Conservation (phyloP, 2,888 invertebrate genomes). For the Netelia melanura region DNA sequence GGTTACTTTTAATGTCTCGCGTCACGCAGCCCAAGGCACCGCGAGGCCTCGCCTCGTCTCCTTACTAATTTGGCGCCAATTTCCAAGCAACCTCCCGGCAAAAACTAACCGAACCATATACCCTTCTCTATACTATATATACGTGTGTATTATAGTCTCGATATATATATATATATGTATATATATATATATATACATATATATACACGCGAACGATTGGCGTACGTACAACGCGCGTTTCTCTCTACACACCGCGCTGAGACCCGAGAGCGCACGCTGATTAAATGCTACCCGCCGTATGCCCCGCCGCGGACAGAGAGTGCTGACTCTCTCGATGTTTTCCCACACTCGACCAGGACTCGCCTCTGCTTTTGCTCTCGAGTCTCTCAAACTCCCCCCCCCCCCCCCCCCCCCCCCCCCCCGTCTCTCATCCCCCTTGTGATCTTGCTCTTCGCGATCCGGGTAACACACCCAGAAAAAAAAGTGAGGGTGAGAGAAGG, state of each 20-base stretch:
- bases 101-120: slow-evolving; percentile 84
- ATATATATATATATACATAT: neutral
- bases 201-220: slow-evolving; percentile 30
- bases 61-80: slow-evolving; percentile 85
- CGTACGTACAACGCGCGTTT: slow-evolving; percentile 76
- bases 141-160: slow-evolving; percentile 38
- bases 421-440: slow-evolving; percentile 60
- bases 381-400: slow-evolving; percentile 68
- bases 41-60: slow-evolving; percentile 76
- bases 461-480: slow-evolving; percentile 11
- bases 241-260: slow-evolving; percentile 65
- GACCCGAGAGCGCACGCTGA: slow-evolving; percentile 78
- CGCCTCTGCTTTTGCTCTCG: slow-evolving; percentile 50
- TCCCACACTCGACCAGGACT: slow-evolving; percentile 70
- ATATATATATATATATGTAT: neutral
- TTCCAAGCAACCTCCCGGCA: slow-evolving; percentile 84
- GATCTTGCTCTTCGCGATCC: slow-evolving; percentile 37
- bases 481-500: too few species aligned
- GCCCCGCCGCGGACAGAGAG: slow-evolving; percentile 72
- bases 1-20: slow-evolving; percentile 85
- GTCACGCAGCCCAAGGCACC: slow-evolving; percentile 82
- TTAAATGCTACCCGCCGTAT: slow-evolving; percentile 84
- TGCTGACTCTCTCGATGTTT: slow-evolving; percentile 67
- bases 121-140: slow-evolving; percentile 71
- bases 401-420: slow-evolving; percentile 58